Conservation (phyloP, 92 coral and sea anemone genomes). For the Bergia puertoricense region DNA sequence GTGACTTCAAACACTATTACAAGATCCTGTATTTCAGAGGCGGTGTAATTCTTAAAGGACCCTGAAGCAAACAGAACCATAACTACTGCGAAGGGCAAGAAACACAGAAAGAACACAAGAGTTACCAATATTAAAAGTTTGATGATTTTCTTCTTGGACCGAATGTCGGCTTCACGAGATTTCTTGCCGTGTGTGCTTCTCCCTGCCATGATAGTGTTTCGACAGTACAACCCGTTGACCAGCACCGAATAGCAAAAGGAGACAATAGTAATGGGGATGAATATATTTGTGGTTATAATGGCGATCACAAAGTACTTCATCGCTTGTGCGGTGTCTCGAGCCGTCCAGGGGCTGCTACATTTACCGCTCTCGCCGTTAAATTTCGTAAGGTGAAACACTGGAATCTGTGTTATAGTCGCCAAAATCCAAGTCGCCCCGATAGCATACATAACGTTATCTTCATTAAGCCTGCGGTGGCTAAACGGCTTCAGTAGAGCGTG, state of each 20-base stretch:
- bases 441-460: slow-evolving; percentile 60
- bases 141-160: slow-evolving; percentile 65
- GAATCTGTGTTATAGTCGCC: slow-evolving; percentile 63
- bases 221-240: slow-evolving; percentile 70
- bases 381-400: slow-evolving; percentile 51
- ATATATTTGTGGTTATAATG: slow-evolving; percentile 53
- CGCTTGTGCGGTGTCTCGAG: slow-evolving; percentile 49
- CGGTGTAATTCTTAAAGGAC: slow-evolving; percentile 23
- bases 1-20: slow-evolving; percentile 53
- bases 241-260: slow-evolving; percentile 67
- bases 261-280: slow-evolving; percentile 50
- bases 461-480: slow-evolving; percentile 52
- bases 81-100: slow-evolving; percentile 60
- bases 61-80: slow-evolving; percentile 63
- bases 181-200: slow-evolving; percentile 49
- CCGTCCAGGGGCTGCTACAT: slow-evolving; percentile 64
- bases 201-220: slow-evolving; percentile 66
- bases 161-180: slow-evolving; percentile 54
- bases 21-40: slow-evolving; percentile 10
- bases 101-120: slow-evolving; percentile 57
- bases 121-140: slow-evolving; percentile 61
- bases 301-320: slow-evolving; percentile 52
- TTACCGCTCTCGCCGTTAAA: slow-evolving; percentile 1
- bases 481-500: slow-evolving; percentile 71
- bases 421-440: slow-evolving; percentile 57